These are phyloP conservation scores for Corvus cornix DNA, from an alignment of 2,113 vertebrate species.

Conservation along the genomic window DNA sequence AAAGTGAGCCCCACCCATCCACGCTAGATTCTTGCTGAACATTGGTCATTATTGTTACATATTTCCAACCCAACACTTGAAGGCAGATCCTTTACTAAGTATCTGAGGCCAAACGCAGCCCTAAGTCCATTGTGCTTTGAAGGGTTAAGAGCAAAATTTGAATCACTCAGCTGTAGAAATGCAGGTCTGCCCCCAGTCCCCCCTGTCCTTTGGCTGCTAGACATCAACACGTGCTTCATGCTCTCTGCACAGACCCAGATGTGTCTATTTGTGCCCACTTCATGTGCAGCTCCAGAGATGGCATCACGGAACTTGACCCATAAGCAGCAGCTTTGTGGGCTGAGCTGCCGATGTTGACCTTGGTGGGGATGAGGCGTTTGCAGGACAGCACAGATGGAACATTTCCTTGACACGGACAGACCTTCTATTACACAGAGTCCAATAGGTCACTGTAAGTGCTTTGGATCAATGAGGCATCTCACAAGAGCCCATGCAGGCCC, in stretches of 20 bases:
- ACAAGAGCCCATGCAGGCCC: not conserved
- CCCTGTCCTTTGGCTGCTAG: not conserved
- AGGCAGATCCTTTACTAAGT: not conserved
- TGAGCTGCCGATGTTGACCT: not conserved
- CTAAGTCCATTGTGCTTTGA: not conserved
- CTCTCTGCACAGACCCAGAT: not conserved
- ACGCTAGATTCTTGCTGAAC: accelerated
- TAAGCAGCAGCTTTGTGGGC: not conserved
- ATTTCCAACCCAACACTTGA: not conserved
- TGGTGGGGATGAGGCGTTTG: accelerated
- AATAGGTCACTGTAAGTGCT: conserved; percentile 50
- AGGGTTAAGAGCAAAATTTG: not conserved
- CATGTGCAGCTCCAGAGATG: not conserved
- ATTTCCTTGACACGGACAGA: conserved; percentile 35
- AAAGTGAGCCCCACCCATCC: not conserved
- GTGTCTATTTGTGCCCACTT: not conserved
- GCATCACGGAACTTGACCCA: accelerated
- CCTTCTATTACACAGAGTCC: conserved; percentile 21
- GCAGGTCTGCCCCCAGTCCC: not conserved
- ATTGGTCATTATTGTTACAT: not conserved
- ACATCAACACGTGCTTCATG: not conserved
- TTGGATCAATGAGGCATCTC: conserved; percentile 63
- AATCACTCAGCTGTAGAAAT: not conserved
- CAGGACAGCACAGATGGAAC: conserved; percentile 10
- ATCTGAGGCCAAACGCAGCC: not conserved